These are phyloP conservation scores for Cherax destructor DNA, from an alignment of 1,140 invertebrate genomes.

Conservation along the genomic window DNA sequence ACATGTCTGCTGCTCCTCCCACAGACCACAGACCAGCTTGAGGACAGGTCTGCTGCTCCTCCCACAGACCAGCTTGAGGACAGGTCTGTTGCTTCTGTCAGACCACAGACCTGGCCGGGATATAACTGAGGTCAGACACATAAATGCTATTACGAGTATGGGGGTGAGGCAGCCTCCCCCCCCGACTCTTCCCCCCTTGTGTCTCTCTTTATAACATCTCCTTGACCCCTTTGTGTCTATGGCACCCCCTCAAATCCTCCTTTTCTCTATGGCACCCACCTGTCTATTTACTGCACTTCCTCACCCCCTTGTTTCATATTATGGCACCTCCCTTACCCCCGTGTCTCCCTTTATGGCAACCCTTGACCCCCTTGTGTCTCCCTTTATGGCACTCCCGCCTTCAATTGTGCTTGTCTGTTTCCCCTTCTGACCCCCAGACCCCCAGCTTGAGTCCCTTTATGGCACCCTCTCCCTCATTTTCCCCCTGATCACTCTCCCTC, in stretches of 20 bases:
- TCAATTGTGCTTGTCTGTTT: no score
- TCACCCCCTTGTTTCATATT: background rate
- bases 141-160: background rate
- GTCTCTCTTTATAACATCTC: no score
- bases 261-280: background rate
- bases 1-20: constrained; percentile 10
- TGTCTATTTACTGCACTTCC: background rate
- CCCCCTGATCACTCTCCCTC: no score
- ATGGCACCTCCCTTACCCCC: background rate
- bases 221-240: no score
- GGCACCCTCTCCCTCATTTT: no score
- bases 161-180: background rate
- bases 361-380: no score
- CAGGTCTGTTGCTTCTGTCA: background rate
- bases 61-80: background rate
- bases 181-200: background rate
- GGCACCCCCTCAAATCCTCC: no score
- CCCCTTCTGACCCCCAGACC: no score
- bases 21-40: background rate
- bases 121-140: background rate
- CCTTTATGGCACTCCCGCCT: no score
- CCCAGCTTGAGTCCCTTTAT: no score
- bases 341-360: background rate
- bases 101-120: background rate
- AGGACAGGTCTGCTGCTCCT: background rate